Percentiles rank a stretch among this genome's conserved stretches.
These are phyloP conservation scores for Campoletis raptor DNA, from an alignment of 2,888 invertebrate species.

Conservation along the genomic window DNA sequence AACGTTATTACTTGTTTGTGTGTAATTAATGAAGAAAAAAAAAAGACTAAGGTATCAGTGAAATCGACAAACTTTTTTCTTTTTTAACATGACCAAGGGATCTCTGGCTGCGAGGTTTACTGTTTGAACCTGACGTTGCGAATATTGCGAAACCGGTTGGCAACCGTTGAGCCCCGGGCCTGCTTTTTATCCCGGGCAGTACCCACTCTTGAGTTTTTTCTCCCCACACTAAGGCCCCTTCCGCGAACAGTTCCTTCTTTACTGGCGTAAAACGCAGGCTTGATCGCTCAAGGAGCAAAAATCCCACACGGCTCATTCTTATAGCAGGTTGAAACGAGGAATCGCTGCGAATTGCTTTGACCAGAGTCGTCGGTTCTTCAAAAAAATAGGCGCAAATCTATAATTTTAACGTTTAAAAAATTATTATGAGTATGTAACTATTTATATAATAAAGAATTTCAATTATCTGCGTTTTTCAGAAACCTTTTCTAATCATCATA, in stretches of 20 bases:
- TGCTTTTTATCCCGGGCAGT: constrained; percentile 72
- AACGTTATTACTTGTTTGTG: too few species aligned
- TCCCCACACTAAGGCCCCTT: background rate
- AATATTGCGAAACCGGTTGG: constrained; percentile 37
- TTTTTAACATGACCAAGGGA: background rate
- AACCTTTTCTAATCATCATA: background rate
- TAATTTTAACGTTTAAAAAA: background rate
- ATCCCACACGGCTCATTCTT: constrained; percentile 77
- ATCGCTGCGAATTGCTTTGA: constrained; percentile 5
- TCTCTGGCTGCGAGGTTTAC: background rate
- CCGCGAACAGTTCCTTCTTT: constrained; percentile 11
- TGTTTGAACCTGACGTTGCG: background rate
- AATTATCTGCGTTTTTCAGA: background rate
- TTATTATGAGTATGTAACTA: too few species aligned
- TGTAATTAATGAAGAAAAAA: background rate
- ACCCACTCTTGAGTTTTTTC: constrained; percentile 46
- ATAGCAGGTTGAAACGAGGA: constrained; percentile 80
- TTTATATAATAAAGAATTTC: too few species aligned
- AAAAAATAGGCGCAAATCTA: background rate
- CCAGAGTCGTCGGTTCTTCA: background rate
- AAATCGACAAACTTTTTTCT: background rate
- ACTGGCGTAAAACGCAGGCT: constrained; percentile 22
- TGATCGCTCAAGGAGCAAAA: constrained; percentile 65
- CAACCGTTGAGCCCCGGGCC: constrained; percentile 35
- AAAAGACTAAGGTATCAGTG: background rate